These are phyloP conservation scores for Arenicola marina DNA, from an alignment of 2,888 invertebrate genomes.

Conservation along the genomic window DNA sequence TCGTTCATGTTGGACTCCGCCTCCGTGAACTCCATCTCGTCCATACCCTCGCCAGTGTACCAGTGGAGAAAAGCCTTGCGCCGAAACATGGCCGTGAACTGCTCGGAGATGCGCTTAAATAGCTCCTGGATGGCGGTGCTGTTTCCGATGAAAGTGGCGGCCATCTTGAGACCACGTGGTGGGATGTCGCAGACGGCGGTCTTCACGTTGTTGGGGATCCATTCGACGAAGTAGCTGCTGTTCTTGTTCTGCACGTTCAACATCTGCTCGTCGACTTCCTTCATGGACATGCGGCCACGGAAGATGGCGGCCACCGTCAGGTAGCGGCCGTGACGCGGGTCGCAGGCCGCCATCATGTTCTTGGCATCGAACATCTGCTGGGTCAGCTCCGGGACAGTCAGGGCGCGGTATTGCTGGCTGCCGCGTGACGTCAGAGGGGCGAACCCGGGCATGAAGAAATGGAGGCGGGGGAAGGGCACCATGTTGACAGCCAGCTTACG, in stretches of 20 bases:
- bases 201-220: conserved; percentile 93
- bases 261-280: conserved; percentile 75
- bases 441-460: conserved; percentile 61
- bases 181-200: conserved; percentile 89
- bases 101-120: conserved; percentile 56
- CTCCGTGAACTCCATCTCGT: conserved; percentile 96
- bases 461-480: conserved; percentile 68
- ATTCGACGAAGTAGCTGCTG: conserved; percentile 60
- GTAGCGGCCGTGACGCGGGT: conserved; percentile 50
- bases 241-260: conserved; percentile 73
- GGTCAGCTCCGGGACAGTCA: conserved; percentile 57
- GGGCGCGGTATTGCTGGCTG: conserved; percentile 56
- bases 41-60: conserved; percentile 98
- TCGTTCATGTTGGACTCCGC: conserved; percentile 93
- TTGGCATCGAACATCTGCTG: conserved; percentile 87
- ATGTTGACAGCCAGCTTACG: conserved; percentile 68
- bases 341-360: conserved; percentile 68
- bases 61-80: conserved; percentile 96
- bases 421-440: conserved; percentile 59
- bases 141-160: conserved; percentile 53
- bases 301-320: conserved; percentile 57
- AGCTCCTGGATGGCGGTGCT: conserved; percentile 58
- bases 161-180: conserved; percentile 52
- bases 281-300: conserved; percentile 60
- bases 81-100: conserved; percentile 81